Evolutionary conservation across 2,113 vertebrate genomes (phyloP), one percentile per base, ranked within the genome.

Genomic region (Sceloporus tristichus): DNA sequence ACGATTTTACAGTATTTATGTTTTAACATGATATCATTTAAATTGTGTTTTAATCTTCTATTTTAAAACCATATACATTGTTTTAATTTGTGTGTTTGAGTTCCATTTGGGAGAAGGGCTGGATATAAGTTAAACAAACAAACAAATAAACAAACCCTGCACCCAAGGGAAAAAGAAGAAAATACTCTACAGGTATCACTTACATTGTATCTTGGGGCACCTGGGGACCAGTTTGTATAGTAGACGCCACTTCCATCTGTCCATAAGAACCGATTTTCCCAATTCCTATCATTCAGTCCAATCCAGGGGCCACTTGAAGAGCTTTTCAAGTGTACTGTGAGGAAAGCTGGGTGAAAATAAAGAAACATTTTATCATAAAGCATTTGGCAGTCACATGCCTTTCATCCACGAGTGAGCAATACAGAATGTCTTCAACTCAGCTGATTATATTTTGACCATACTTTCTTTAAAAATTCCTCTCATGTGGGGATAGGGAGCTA

Each of bases 171-270:
- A 38, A 82, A 66, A 40, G 5, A 9, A 42, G 0, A 10, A 82
- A 82, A 66, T n/a, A 19, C 34, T 82, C 1, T 62, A 18, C 78
- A 84, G 77, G n/a, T 48, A 86, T 38, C 54, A 0, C 70, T 93
- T 93, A 94, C 95, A 88, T 68, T 89, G 68, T 91, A 91, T 79
- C 75, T 84, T 11, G 98, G 98, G 18, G 97, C 97, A 23, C 98
- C 98, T 94, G 98, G 98, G 0, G 97, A 98, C 99, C 99, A 99
- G 56, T 99, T 99, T 76, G 98, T 98, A 70, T 97, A 99, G n/a
- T 90, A 80, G 70, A 99, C 96, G 23, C 96, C 94, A 90, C 94
- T 98, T 8, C 98, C 98, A 3, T 98, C 98, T 0, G 99, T 99
- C 99, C 99, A 99, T n/a, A 98, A 91, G 93, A 98, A 99, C 0